Percentiles rank a stretch among this genome's conserved stretches.
These are phyloP conservation scores for Larimichthys crocea DNA, from an alignment of 2,113 vertebrate genomes.

Conservation along the genomic window DNA sequence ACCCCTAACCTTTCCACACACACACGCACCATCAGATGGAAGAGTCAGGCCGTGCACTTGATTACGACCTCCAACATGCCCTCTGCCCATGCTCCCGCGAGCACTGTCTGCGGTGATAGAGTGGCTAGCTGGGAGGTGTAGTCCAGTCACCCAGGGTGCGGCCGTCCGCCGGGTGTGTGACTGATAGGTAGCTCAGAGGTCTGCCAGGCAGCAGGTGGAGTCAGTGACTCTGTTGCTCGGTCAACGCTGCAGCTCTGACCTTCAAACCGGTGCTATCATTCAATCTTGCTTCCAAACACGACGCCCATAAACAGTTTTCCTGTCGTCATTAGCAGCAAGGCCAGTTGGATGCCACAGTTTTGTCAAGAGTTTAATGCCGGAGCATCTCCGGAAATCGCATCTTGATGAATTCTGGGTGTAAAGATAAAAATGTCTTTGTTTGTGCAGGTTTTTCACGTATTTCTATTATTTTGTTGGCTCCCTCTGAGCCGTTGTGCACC, in stretches of 20 bases:
- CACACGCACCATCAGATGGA: slow-evolving; percentile 22
- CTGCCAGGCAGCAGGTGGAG: slow-evolving; percentile 65
- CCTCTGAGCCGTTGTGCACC: neutral
- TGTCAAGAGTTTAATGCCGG: neutral
- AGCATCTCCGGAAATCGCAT: neutral
- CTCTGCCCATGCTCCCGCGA: slow-evolving; percentile 22
- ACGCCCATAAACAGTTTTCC: neutral
- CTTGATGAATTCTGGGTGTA: neutral
- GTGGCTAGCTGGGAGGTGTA: slow-evolving; percentile 58
- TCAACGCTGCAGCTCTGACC: slow-evolving; percentile 46
- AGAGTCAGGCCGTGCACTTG: slow-evolving; percentile 41
- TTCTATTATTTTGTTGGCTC: neutral
- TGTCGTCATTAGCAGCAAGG: neutral
- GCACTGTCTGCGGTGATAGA: slow-evolving; percentile 66
- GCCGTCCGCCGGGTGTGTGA: slow-evolving; percentile 48
- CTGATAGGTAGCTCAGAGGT: slow-evolving; percentile 60
- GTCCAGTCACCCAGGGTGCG: slow-evolving; percentile 42
- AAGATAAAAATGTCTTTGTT: neutral
- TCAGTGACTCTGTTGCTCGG: slow-evolving; percentile 44
- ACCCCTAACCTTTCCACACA: slow-evolving; percentile 32
- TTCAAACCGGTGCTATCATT: slow-evolving; percentile 48
- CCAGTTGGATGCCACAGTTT: neutral
- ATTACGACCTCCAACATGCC: slow-evolving; percentile 44
- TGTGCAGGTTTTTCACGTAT: neutral
- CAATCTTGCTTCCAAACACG: slow-evolving; percentile 20